Evolutionary conservation across 2,888 invertebrate species (phyloP), one percentile per base, ranked within the genome.

Genomic region (Nyleta sp.): DNA sequence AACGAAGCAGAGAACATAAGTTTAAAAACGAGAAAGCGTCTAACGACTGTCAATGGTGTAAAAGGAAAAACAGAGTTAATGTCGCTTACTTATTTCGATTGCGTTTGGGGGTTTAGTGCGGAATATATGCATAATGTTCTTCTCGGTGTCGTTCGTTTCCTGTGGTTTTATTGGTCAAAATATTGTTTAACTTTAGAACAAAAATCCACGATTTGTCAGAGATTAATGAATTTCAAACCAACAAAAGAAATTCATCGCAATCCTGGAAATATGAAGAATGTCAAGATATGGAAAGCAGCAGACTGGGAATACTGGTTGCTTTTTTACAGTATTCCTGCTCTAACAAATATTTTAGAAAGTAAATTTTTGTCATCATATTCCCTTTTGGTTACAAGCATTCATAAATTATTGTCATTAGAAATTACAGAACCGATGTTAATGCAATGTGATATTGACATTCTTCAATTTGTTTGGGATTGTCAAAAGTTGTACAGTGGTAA

Each of bases 301-400:
- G 78, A 81, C 33, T 77, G 76, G 65, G 57, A 62, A 35, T 78
- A 60, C 18, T 81, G 80, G 77, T 68, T 80, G 2, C 15, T 78
- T 18, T 65, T 35, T 50, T 79, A 72, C 20, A 79, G 77, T 35
- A 46, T 80, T 10, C 81, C 76, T 24, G 75, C 75, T 35, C 15
- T 65, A 0, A 44, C 13, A 7, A 46, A 35, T 20, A 46, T 55
- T 11, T 55, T 67, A 33, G 33, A 53, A 2, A 44, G 55, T 5
- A 17, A 46, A 17, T 53, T 28, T 35, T 4, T 67, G 33, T n/a
- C 3, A 44, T 53, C 64, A 3, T 65, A 20, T 53, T 15, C 31
- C 33, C n/a, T 40, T 6, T 53, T 75, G 8, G 65, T 78, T 3
- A 64, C 42, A 35, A 48, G 57, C 15, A 48, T 64, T 11, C 33